Evolutionary conservation across 2,888 invertebrate genomes (phyloP).

Genomic region (Plagiodera versicolora): DNA sequence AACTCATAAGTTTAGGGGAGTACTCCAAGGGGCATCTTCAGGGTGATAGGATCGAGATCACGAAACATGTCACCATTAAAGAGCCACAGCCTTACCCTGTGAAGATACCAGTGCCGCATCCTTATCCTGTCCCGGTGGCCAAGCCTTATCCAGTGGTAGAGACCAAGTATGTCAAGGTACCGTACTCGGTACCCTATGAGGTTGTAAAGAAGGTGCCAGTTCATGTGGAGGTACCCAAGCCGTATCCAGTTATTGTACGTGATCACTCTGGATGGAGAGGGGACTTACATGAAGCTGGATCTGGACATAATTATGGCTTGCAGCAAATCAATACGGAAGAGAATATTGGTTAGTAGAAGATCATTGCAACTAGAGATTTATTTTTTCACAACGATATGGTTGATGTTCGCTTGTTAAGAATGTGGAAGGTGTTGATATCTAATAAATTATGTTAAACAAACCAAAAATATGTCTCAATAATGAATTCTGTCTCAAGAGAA

Average conservation of each 20-base stretch:
- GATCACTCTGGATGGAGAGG: conserved; percentile 11
- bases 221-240: conserved; percentile 56
- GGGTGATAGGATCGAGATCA: conserved; percentile 66
- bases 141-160: conserved; percentile 67
- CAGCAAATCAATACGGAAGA: not conserved
- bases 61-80: conserved; percentile 68
- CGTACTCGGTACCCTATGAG: conserved; percentile 56
- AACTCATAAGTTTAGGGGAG: conserved; percentile 50
- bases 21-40: conserved; percentile 59
- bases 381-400: too few species aligned
- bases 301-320: conserved; percentile 9
- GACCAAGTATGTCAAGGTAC: conserved; percentile 64
- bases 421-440: too few species aligned
- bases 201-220: conserved; percentile 53
- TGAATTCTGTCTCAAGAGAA: too few species aligned
- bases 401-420: too few species aligned
- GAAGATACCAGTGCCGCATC: conserved; percentile 64
- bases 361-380: not conserved
- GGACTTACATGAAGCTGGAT: conserved; percentile 21
- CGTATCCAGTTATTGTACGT: conserved; percentile 48
- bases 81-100: conserved; percentile 73
- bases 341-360: not conserved
- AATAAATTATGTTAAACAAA: too few species aligned
- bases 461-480: too few species aligned
- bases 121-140: conserved; percentile 62